A percentile compares a stretch with the other conserved stretches of the same genome.
Evolutionary conservation across 2,888 invertebrate species (phyloP).

Genomic region (Schizaphis graminum): DNA sequence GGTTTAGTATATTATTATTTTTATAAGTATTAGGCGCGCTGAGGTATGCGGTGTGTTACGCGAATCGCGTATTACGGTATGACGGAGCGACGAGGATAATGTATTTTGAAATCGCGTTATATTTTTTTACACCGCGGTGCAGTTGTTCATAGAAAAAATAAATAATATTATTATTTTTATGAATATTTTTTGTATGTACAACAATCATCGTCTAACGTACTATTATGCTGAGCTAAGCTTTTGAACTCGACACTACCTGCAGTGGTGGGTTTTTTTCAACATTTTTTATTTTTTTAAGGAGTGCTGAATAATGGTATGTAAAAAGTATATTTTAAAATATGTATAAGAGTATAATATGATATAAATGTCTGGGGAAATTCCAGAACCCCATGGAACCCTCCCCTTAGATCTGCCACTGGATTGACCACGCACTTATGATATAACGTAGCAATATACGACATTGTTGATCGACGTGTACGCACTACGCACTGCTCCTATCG

Average conservation of each 20-base stretch:
- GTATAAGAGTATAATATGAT: no score
- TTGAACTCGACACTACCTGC: no score
- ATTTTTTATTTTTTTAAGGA: no score
- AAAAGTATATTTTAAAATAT: no score
- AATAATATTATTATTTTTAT: background rate
- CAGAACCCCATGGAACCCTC: no score
- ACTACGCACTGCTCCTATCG: background rate
- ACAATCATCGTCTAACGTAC: rapidly evolving
- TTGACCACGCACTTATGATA: background rate
- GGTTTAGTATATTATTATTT: background rate
- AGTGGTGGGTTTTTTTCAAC: no score
- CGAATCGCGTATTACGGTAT: background rate
- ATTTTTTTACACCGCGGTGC: background rate
- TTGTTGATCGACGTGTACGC: background rate
- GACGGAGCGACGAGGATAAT: background rate
- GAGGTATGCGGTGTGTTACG: background rate
- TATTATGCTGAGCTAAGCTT: no score
- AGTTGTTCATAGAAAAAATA: background rate
- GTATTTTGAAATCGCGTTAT: background rate
- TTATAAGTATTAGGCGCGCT: no score
- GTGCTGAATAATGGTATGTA: no score
- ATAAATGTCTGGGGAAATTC: no score
- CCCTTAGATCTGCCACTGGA: no score
- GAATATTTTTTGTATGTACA: background rate
- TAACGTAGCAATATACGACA: background rate